phyloP scores from a whole-genome alignment of 2,113 vertebrate species.

The Typhlomys cinereus region DNA sequence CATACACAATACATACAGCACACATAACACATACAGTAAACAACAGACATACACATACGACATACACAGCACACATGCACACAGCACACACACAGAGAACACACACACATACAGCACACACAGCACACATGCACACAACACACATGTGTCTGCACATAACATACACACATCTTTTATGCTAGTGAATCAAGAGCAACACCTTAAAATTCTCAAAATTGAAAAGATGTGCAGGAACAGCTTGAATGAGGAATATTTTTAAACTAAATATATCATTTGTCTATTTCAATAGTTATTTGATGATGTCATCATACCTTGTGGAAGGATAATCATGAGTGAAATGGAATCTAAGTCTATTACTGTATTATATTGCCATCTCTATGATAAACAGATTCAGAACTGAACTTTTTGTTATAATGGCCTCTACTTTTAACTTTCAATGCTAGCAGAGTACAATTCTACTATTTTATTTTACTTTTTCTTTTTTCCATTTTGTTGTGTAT shows the following conservation, averaged over 20 bases:
- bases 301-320: not conserved
- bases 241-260: not conserved
- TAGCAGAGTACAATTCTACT: not conserved
- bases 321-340: not conserved
- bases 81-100: not conserved
- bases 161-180: not conserved
- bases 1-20: no score
- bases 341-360: not conserved
- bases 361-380: not conserved
- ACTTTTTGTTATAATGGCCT: not conserved
- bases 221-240: not conserved
- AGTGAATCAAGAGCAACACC: not conserved
- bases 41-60: not conserved
- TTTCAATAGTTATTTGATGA: not conserved
- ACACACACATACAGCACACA: not conserved
- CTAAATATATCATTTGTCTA: conserved; percentile 7
- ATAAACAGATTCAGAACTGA: not conserved
- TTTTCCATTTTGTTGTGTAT: no score
- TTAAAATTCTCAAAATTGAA: conserved; percentile 17
- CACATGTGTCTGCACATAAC: not conserved
- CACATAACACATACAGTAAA: not conserved
- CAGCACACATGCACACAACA: not conserved
- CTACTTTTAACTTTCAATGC: not conserved
- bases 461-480: no score
- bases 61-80: not conserved